Evolutionary conservation across 2,797 vertebrate genomes (phyloP), one percentile per base, ranked within the genome.

Genomic region (Bufotes viridis): DNA sequence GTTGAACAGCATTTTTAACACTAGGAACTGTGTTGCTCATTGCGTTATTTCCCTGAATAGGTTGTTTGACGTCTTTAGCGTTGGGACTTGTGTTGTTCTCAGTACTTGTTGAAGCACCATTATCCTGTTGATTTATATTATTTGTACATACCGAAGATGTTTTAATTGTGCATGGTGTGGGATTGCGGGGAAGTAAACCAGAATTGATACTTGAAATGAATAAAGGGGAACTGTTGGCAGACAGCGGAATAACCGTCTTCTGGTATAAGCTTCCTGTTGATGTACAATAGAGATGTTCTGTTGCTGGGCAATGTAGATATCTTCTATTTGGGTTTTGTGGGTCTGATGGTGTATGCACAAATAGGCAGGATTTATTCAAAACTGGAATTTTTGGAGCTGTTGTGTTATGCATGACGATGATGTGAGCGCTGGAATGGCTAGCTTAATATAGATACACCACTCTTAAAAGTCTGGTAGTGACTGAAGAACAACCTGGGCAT

Each of bases 241-340:
- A 0, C 18, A 34, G 17, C 34, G n/a, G 51, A 57, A 5, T 20
- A 26, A 2, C 13, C 15, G 7, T 83, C 8, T 17, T 20, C 69
- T 9, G 29, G 8, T 61, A 63, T 26, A 81, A 29, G 12, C 15
- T 61, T 3, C 86, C 86, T 74, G 78, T 87, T 74, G 26, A n/a
- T 14, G n/a, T 42, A 55, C 78, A 81, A 53, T 74, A 87, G 6
- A 87, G 0, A 26, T 75, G 24, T 20, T 34, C 55, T 70, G 78
- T 72, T 70, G 49, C 65, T 34, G 51, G 76, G 49, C 78, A 58
- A 22, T 78, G 26, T 29, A 86, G 53, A 57, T 60, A 80, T 7
- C 12, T 53, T 70, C 26, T 53, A 74, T n/a, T 42, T 81, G 55
- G 15, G 4, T 53, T 24, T 34, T 18, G 34, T 51, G 18, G 78